Evolutionary conservation across 2,113 vertebrate genomes (phyloP).

Genomic region (Sinocyclocheilus anophthalmus): DNA sequence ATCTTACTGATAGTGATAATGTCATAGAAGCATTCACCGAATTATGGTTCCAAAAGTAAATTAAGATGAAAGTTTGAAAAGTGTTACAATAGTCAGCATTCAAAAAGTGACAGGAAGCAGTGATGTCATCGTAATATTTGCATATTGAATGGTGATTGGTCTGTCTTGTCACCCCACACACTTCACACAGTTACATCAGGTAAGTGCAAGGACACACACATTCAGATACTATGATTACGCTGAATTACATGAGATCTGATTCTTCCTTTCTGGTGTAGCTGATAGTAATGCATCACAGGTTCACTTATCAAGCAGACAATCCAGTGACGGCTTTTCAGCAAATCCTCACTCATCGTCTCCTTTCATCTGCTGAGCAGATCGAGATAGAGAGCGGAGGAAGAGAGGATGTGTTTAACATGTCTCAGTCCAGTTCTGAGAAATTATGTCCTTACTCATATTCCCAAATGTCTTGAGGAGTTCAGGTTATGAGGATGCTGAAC

Average conservation of each 20-base stretch:
- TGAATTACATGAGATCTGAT: slow-evolving; percentile 9
- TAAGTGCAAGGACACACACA: background rate
- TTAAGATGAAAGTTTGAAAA: background rate
- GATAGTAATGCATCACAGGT: slow-evolving; percentile 15
- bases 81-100: background rate
- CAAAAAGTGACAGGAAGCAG: background rate
- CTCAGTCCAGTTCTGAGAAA: background rate
- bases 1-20: background rate
- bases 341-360: slow-evolving; percentile 1
- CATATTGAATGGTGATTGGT: background rate
- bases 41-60: background rate
- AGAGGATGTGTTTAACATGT: slow-evolving; percentile 4
- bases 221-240: background rate
- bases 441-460: background rate
- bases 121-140: background rate
- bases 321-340: background rate
- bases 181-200: background rate
- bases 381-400: background rate
- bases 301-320: background rate
- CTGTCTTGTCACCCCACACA: background rate
- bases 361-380: slow-evolving; percentile 22
- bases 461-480: background rate
- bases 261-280: background rate
- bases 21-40: background rate
- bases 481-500: too few relatives aligned